Base-by-base conservation (phyloP, 2,888 invertebrate species). In the Lottia gigantea region DNA sequence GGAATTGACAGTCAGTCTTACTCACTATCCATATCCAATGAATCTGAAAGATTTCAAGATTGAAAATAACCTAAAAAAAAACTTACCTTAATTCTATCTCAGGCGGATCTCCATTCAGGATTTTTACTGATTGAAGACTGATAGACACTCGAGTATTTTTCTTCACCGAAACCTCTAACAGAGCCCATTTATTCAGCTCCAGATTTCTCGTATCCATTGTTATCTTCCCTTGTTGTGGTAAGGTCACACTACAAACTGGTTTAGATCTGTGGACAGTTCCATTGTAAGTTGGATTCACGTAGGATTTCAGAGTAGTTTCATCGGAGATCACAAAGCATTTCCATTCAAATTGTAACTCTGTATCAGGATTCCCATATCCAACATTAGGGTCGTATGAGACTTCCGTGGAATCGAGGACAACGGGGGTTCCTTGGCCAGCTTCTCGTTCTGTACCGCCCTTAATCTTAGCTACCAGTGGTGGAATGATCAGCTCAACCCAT, bases 391-490 rank as follows among this genome's bases (percentile, higher is more conserved):
- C 55, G 14, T 55, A 55, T 12, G 55, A 55, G 12, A 23, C 19
- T 2, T 15, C 14, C 0, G 55, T 14, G 2, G 19, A 8, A 55
- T 55, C 55, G 6, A 55, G 23, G 23, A 8, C 23, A 0, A 55
- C 19, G 23, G 55, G 23, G 11, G 19, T 14, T 11, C 55, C 23
- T 11, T 55, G 8, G 62, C 70, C 70, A 19, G 66, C 62, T 55
- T 23, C 7, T 47, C 66, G 23, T 26, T 62, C 31, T 26, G 46
- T 65, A 16, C 70, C 70, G 15, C 70, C 70, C 6, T 6, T 12
- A 15, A 70, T 70, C n/a, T 46, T 46, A 7, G 66, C 70, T 8
- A 46, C 62, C 31, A 70, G 46, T n/a, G 66, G 70, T 31, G 66
- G 46, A 62, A 25, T n/a, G 19, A 55, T 23, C 12, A 55, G 23